Conservation (phyloP, 2,888 invertebrate genomes). For the Exephanes ischioxanthus region DNA sequence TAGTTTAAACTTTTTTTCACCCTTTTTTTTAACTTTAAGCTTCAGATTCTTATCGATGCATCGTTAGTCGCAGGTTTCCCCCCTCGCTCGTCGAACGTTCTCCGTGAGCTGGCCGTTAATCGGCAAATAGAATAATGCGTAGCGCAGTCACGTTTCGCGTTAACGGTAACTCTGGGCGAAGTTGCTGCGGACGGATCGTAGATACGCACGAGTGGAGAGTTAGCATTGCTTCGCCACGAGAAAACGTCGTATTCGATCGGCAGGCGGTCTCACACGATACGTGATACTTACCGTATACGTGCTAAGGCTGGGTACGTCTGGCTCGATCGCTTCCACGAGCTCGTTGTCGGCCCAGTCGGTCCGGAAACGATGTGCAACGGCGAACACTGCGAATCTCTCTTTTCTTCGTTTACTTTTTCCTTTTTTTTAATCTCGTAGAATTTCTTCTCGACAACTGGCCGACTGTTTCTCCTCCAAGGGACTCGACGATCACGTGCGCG, state of each 20-base stretch:
- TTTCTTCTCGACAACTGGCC: slow-evolving; percentile 29
- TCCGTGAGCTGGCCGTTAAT: slow-evolving; percentile 56
- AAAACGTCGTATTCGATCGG: slow-evolving; percentile 40
- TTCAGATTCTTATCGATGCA: background rate
- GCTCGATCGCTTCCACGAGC: slow-evolving; percentile 24
- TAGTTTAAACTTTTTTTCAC: too few relatives aligned
- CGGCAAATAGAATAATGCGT: slow-evolving; percentile 36
- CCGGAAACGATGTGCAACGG: slow-evolving; percentile 41
- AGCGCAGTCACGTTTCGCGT: slow-evolving; percentile 43
- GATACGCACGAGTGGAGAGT: slow-evolving; percentile 56
- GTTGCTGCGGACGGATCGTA: slow-evolving; percentile 24
- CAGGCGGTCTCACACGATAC: slow-evolving; percentile 25
- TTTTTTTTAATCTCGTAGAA: slow-evolving; percentile 13
- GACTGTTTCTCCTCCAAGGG: background rate
- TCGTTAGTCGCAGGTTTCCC: background rate
- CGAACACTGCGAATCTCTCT: slow-evolving; percentile 30
- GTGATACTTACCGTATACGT: slow-evolving; percentile 31
- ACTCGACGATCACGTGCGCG: background rate
- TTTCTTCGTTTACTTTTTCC: background rate
- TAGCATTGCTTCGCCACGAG: slow-evolving; percentile 35
- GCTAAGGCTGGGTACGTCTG: slow-evolving; percentile 32
- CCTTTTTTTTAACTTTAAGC: background rate
- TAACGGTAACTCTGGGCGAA: slow-evolving; percentile 60
- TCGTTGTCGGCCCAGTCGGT: slow-evolving; percentile 20
- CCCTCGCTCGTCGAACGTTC: slow-evolving; percentile 18